Conservation (phyloP, 2,113 vertebrate species). For the Melanostigma gelatinosum region DNA sequence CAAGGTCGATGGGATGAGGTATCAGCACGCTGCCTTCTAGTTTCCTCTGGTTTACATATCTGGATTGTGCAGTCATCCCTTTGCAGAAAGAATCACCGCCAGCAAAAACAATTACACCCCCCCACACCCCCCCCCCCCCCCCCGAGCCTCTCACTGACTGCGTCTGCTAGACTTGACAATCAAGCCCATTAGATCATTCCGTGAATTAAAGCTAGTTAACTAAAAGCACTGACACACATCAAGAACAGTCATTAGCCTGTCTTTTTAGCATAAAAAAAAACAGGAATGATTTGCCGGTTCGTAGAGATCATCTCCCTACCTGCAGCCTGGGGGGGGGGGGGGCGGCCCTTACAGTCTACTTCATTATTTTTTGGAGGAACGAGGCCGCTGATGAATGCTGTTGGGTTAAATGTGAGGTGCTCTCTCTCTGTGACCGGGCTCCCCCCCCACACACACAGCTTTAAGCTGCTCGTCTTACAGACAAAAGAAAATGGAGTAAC, state of each 20-base stretch:
- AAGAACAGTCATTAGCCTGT: slow-evolving; percentile 75
- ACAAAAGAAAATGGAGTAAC: slow-evolving; percentile 62
- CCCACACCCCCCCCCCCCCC: slow-evolving; percentile 47
- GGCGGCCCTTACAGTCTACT: slow-evolving; percentile 72
- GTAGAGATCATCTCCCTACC: slow-evolving; percentile 83
- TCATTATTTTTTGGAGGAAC: slow-evolving; percentile 80
- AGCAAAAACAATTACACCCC: slow-evolving; percentile 80
- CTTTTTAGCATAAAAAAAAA: slow-evolving; percentile 77
- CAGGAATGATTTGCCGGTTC: slow-evolving; percentile 78
- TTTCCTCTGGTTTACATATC: slow-evolving; percentile 78
- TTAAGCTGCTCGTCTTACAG: slow-evolving; percentile 57
- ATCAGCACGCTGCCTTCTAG: slow-evolving; percentile 55
- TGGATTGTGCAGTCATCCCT: slow-evolving; percentile 74
- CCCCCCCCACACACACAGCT: slow-evolving; percentile 18
- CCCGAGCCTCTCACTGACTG: slow-evolving; percentile 63
- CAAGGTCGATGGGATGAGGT: slow-evolving; percentile 58
- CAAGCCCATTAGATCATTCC: slow-evolving; percentile 74
- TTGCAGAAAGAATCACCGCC: slow-evolving; percentile 68
- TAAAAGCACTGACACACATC: slow-evolving; percentile 75
- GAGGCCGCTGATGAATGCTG: slow-evolving; percentile 77
- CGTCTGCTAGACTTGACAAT: slow-evolving; percentile 70
- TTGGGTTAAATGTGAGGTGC: slow-evolving; percentile 79
- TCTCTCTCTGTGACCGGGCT: slow-evolving; percentile 68
- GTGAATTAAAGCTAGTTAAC: slow-evolving; percentile 76
- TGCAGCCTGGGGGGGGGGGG: slow-evolving; percentile 64